phyloP scores from a whole-genome alignment of 2,113 vertebrate species.

The Menura novaehollandiae region DNA sequence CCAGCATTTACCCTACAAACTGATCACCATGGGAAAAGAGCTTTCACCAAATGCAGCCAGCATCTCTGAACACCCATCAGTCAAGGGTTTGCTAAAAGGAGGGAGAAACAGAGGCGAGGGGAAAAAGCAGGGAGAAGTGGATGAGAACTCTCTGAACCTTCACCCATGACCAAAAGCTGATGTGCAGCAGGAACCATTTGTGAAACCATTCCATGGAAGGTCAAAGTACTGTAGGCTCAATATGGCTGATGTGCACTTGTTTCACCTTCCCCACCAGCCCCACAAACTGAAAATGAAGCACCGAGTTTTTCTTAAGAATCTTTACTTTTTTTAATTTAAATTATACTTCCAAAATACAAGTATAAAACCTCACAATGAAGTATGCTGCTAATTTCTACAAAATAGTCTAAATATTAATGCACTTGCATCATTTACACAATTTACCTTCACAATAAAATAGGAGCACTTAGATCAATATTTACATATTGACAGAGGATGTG shows the following conservation, averaged over 20 bases:
- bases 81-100: neutral
- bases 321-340: slow-evolving; percentile 54
- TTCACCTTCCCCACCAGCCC: neutral
- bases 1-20: neutral
- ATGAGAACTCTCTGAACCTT: neutral
- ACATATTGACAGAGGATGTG: slow-evolving; percentile 71
- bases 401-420: slow-evolving; percentile 35
- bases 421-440: slow-evolving; percentile 58
- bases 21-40: neutral
- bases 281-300: neutral
- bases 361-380: neutral
- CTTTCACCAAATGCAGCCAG: neutral
- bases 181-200: neutral
- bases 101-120: rapidly evolving
- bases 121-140: neutral
- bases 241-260: neutral
- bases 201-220: neutral
- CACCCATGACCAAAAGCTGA: rapidly evolving
- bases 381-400: slow-evolving; percentile 22
- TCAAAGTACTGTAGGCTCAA: neutral
- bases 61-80: neutral
- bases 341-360: slow-evolving; percentile 22
- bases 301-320: slow-evolving; percentile 15
- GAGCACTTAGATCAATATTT: slow-evolving; percentile 64
- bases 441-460: slow-evolving; percentile 52